Evolutionary conservation across 1,140 invertebrate genomes (phyloP), one percentile per base, ranked within the genome.

Genomic region (Elysia chlorotica): DNA sequence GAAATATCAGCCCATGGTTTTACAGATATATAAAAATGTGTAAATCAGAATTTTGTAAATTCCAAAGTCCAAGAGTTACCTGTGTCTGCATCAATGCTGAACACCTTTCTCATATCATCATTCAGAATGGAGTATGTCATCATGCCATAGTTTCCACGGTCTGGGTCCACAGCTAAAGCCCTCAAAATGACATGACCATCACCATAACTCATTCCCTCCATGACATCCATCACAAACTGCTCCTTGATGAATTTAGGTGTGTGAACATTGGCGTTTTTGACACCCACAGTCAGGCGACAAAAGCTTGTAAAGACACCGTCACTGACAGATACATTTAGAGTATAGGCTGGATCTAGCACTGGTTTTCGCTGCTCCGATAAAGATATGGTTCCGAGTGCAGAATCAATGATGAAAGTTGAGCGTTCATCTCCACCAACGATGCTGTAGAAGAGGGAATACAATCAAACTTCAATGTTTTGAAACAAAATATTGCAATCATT

Each of bases 391-490:
- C 90, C 90, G 61, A 91, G 92, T 10, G 88, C 87, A 14, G 91
- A 88, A 83, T 96, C 90, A 68, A 98, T 94, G 14, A 90, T 90
- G 85, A 96, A 96, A 0, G 92, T 93, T 87, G 95, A 93, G 74
- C 93, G 91, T 66, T 93, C 92, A 84, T 95, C 94, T 31, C 94
- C 94, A 38, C 92, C 93, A 5, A 94, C 92, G 65, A 97, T 95
- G 38, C 93, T 92, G 85, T 96, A 98, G 0, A 88, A 90, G n/a
- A n/a, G n/a, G n/a, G n/a, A n/a, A n/a, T n/a, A n/a, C n/a, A n/a
- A n/a, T n/a, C n/a, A n/a, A n/a, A n/a, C n/a, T n/a, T n/a, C n/a
- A n/a, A n/a, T n/a, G n/a, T n/a, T n/a, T n/a, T n/a, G n/a, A n/a
- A n/a, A n/a, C n/a, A n/a, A n/a, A n/a, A n/a, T n/a, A n/a, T n/a